Conservation (phyloP, 2,113 vertebrate species). For the Coregonus clupeaformis region DNA sequence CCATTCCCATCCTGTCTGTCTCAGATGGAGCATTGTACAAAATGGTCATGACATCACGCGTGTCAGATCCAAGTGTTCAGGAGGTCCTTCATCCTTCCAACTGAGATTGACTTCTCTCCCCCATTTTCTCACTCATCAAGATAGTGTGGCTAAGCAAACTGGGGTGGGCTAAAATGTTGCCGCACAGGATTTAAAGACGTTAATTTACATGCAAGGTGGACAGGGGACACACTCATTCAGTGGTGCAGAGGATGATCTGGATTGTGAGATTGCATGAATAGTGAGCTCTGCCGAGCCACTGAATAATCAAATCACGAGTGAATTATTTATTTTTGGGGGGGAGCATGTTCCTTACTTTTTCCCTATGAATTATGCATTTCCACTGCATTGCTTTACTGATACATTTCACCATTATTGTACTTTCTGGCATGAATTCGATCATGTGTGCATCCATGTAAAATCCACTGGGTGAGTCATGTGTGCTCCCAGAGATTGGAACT, state of each 20-base stretch:
- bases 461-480: constrained; percentile 45
- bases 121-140: not conserved
- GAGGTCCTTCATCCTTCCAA: not conserved
- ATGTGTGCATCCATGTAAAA: constrained; percentile 48
- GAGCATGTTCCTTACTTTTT: constrained; percentile 60
- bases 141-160: not conserved
- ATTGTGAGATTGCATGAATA: constrained; percentile 39
- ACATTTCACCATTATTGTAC: constrained; percentile 57
- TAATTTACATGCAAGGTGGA: not conserved
- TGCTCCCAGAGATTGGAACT: constrained; percentile 39
- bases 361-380: constrained; percentile 62
- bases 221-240: constrained; percentile 15
- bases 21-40: not conserved
- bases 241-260: constrained; percentile 20
- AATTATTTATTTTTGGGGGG: constrained; percentile 62
- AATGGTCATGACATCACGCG: not conserved
- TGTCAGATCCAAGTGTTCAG: not conserved
- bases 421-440: constrained; percentile 43
- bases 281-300: constrained; percentile 48
- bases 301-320: constrained; percentile 65
- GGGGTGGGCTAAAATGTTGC: not conserved
- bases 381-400: constrained; percentile 55
- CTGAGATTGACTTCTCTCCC: not conserved
- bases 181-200: not conserved
- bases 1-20: not conserved